phyloP scores from a whole-genome alignment of 2,888 invertebrate genomes.

The Zygothrica quintamaculata region DNA sequence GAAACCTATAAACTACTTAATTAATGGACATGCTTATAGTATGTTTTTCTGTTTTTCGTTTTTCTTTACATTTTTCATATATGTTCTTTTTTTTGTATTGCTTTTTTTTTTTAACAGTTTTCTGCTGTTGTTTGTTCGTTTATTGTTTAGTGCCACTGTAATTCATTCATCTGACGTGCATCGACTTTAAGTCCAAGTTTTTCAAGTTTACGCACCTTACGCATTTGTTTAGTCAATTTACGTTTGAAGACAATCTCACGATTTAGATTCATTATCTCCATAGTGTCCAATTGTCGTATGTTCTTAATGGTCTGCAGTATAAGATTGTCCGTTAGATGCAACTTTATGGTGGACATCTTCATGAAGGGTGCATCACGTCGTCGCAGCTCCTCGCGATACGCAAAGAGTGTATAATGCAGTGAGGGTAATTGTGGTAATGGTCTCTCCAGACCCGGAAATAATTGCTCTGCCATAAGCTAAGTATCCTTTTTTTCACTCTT shows the following conservation, averaged over 20 bases:
- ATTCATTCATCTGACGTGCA: slow-evolving; percentile 57
- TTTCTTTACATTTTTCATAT: too few species aligned
- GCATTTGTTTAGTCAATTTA: slow-evolving; percentile 59
- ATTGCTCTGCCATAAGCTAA: slow-evolving; percentile 57
- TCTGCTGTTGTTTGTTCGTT: slow-evolving; percentile 12
- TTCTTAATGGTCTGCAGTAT: slow-evolving; percentile 72
- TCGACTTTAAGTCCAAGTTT: slow-evolving; percentile 63
- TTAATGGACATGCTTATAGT: slow-evolving; percentile 66
- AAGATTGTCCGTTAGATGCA: slow-evolving; percentile 68
- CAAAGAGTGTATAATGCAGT: slow-evolving; percentile 64
- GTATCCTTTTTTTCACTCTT: slow-evolving; percentile 1
- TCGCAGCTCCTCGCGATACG: slow-evolving; percentile 68
- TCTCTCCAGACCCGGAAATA: slow-evolving; percentile 64
- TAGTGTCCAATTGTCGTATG: slow-evolving; percentile 60
- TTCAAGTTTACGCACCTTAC: slow-evolving; percentile 66
- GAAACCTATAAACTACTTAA: slow-evolving; percentile 38
- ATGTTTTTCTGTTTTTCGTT: slow-evolving; percentile 44
- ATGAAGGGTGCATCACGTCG: slow-evolving; percentile 65
- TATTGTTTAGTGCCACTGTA: slow-evolving; percentile 46
- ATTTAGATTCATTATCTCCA: slow-evolving; percentile 69
- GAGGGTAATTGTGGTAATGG: slow-evolving; percentile 68
- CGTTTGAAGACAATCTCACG: slow-evolving; percentile 71
- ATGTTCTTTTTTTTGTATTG: slow-evolving; percentile 2
- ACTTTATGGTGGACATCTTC: slow-evolving; percentile 73
- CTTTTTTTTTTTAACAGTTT: slow-evolving; percentile 20